Percentiles rank a stretch among this genome's conserved stretches.
Conservation (phyloP, 1,140 invertebrate species). For the Doryteuthis pealeii region DNA sequence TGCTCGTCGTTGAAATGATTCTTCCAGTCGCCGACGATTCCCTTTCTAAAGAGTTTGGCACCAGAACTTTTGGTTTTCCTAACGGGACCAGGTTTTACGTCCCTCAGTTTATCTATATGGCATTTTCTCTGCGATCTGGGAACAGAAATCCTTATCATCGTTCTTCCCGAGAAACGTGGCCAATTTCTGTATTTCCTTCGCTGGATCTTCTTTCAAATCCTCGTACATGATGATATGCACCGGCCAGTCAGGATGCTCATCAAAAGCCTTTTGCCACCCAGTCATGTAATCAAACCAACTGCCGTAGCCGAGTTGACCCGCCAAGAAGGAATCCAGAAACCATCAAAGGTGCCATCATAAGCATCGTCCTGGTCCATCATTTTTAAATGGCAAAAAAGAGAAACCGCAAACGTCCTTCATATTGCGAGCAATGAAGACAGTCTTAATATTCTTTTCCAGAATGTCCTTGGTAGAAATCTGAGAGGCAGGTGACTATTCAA, state of each 20-base stretch:
- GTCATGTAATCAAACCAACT: conserved; percentile 6
- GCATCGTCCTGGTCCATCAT: not conserved
- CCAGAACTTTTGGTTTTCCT: too few species aligned
- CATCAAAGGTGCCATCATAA: not conserved
- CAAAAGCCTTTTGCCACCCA: not conserved
- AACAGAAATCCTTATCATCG: too few species aligned
- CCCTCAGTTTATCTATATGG: too few species aligned
- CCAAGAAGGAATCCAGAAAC: too few species aligned
- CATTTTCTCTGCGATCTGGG: too few species aligned
- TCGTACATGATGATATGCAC: conserved; percentile 33
- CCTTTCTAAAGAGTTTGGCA: too few species aligned
- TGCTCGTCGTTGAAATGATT: too few species aligned
- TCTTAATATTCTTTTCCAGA: conserved; percentile 25
- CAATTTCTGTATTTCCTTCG: too few species aligned
- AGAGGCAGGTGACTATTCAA: conserved; percentile 35
- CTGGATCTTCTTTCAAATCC: conserved; percentile 30
- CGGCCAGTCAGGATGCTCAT: conserved; percentile 5
- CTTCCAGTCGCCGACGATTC: too few species aligned
- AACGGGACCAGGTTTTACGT: too few species aligned
- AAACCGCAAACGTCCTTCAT: conserved; percentile 41
- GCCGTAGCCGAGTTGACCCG: not conserved
- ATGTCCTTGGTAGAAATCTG: conserved; percentile 23
- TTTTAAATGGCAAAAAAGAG: conserved; percentile 29
- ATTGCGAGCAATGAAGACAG: conserved; percentile 36
- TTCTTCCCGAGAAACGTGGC: too few species aligned